Base-by-base conservation (phyloP, 2,797 vertebrate species). In the Antennarius maculatus region DNA sequence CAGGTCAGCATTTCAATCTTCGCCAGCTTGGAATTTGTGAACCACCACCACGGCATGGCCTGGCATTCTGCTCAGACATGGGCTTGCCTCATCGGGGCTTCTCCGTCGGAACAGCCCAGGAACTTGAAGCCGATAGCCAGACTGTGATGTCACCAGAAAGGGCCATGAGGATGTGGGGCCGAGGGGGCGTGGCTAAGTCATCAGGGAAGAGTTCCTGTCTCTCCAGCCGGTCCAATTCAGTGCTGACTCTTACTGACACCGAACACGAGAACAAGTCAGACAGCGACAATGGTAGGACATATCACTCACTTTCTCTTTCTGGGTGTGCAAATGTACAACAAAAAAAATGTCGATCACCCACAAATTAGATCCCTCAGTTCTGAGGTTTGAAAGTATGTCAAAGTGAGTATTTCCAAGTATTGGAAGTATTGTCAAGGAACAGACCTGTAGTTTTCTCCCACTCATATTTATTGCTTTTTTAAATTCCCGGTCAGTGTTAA, bases 191-290 rank as follows among this genome's bases (percentile, higher is more conserved):
- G 69, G 84, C 82, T 0, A 92, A 92, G 71, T 77, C 90, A 0
- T 88, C 90, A 0, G 88, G 86, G 51, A 95, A 95, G 88, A 97
- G 95, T 81, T 99, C 97, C 91, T 99, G 97, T 89, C 93, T 97
- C 79, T 99, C 97, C 58, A 99, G 97, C 87, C 96, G 97, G 79
- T 98, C 97, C 91, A 99, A 99, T 94, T 99, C 97, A 1, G 96
- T 94, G 74, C 95, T 99, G 87, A 99, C 97, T 14, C 95, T 99
- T 45, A 98, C 97, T 6, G 97, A 99, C 89, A 99, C 97, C 0
- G 97, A 99, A 85, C 97, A 97, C 0, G 97, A 99, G 57, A 99
- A 98, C 95, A 98, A 98, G 92, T 99, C 97, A 0, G 97, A 99
- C 95, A 99, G 96, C 83, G 97, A 99, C 83, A 97, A 91, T 0